Conservation (phyloP, 2,113 vertebrate species). For the Crotalus helleri region DNA sequence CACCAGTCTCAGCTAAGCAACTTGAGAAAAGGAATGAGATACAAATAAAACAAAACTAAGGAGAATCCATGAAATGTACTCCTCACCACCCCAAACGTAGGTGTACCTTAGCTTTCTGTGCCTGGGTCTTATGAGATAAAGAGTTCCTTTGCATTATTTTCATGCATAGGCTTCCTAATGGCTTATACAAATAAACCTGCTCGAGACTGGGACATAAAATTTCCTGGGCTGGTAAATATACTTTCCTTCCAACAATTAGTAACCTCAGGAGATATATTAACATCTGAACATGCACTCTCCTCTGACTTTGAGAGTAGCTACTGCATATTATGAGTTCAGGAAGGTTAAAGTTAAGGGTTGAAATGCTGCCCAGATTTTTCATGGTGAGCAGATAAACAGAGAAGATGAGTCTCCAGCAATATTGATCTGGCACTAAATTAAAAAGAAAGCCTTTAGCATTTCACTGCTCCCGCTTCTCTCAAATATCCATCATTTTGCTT, state of each 20-base stretch:
- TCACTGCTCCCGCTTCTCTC: constrained; percentile 3
- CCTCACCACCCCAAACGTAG: neutral
- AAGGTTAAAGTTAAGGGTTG: neutral
- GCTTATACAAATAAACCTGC: neutral
- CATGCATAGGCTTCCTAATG: neutral
- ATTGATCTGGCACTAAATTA: constrained; percentile 30
- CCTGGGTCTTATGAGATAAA: neutral
- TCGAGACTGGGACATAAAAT: neutral
- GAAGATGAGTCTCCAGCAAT: constrained; percentile 23
- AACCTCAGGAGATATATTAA: constrained; percentile 7
- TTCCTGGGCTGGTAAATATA: neutral
- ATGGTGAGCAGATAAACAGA: constrained; percentile 14
- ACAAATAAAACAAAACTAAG: neutral
- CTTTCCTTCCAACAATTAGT: neutral
- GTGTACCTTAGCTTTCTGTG: neutral
- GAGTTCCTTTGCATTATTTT: neutral
- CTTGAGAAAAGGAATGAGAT: neutral
- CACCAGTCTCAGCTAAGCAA: neutral
- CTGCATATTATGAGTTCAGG: constrained; percentile 1
- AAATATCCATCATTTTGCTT: constrained; percentile 22
- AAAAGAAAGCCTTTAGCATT: constrained; percentile 11
- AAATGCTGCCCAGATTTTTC: constrained; percentile 13
- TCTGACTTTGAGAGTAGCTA: neutral
- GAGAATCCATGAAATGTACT: neutral
- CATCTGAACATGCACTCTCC: neutral